A percentile compares a stretch with the other conserved stretches of the same genome.
These are phyloP conservation scores for Dicrurus megarhynchus DNA, from an alignment of 2,113 vertebrate genomes.

Conservation along the genomic window DNA sequence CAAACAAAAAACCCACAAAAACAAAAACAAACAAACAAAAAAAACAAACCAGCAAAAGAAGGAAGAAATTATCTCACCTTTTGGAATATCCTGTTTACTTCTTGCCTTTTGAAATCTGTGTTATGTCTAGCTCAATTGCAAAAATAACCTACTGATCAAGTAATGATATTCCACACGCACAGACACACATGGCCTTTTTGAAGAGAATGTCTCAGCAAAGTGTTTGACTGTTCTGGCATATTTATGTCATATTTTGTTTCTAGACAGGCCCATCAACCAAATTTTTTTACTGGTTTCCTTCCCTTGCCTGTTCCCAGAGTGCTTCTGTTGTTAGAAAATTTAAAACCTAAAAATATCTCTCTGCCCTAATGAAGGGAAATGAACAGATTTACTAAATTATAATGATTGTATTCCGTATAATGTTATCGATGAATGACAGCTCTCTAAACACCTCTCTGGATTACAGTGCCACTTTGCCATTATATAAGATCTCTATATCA, in stretches of 20 bases:
- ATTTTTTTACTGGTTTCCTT: background rate
- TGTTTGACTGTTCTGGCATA: background rate
- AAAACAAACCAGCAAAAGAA: background rate
- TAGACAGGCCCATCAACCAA: background rate
- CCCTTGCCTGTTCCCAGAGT: background rate
- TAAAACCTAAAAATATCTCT: background rate
- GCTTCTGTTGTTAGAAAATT: background rate
- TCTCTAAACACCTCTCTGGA: background rate
- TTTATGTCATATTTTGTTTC: background rate
- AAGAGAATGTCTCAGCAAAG: background rate
- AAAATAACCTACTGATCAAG: background rate
- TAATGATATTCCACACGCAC: background rate
- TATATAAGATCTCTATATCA: background rate
- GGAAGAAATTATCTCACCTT: background rate
- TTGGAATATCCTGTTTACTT: background rate
- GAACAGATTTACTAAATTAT: background rate
- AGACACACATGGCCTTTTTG: background rate
- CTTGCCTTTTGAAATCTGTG: background rate
- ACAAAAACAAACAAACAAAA: background rate
- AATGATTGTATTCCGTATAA: background rate
- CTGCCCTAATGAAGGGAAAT: background rate
- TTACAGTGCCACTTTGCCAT: background rate
- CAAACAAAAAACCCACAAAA: rapidly evolving
- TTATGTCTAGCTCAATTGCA: background rate
- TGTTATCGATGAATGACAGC: background rate